Evolutionary conservation across 2,113 vertebrate species (phyloP).

Genomic region (Urocitellus parryii): DNA sequence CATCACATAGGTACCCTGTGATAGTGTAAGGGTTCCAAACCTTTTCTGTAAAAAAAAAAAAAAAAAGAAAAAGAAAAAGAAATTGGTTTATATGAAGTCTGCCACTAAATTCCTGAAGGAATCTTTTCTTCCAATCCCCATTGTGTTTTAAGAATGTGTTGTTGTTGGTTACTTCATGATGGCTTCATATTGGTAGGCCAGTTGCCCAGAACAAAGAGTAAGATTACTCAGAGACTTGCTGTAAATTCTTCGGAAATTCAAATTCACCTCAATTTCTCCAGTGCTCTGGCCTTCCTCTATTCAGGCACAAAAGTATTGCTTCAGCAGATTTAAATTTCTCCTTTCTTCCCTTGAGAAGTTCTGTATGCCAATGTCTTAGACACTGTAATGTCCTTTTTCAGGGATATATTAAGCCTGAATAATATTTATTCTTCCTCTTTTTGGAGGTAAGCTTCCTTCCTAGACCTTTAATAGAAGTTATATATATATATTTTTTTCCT

Average conservation of each 20-base stretch:
- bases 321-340: not conserved
- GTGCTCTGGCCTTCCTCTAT: too few relatives aligned
- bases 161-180: not conserved
- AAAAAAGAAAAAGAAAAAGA: not conserved
- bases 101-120: not conserved
- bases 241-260: slow-evolving; percentile 26
- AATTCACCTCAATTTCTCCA: not conserved
- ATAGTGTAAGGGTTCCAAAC: not conserved
- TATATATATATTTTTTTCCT: not conserved
- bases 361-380: not conserved
- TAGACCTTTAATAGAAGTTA: slow-evolving; percentile 2
- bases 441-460: not conserved
- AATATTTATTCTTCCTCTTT: not conserved
- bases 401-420: not conserved
- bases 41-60: not conserved
- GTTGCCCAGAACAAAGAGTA: slow-evolving; percentile 9
- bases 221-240: not conserved
- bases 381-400: not conserved
- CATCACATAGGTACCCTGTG: not conserved
- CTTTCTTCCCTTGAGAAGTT: not conserved
- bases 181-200: not conserved
- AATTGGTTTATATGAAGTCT: not conserved
- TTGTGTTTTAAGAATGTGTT: not conserved
- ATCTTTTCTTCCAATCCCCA: not conserved
- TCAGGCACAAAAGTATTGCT: not conserved